phyloP scores from a whole-genome alignment of 2,888 invertebrate genomes.

The Tinea trinotella region DNA sequence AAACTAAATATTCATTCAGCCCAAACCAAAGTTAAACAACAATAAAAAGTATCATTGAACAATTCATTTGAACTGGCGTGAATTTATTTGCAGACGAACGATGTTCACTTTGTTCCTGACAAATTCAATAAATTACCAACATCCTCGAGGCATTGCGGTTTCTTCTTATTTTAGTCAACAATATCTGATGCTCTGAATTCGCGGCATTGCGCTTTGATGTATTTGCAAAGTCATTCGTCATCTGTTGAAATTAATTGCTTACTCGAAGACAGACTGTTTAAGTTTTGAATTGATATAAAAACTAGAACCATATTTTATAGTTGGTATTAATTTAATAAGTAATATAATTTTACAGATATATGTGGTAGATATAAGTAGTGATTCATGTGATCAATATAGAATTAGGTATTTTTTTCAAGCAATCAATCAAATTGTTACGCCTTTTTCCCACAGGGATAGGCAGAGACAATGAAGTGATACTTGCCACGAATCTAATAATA shows the following conservation, averaged over 20 bases:
- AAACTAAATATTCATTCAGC: not conserved
- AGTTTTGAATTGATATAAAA: too few species aligned
- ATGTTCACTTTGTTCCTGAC: conserved; percentile 66
- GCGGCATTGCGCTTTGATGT: conserved; percentile 40
- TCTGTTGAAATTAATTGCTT: not conserved
- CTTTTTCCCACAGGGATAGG: too few species aligned
- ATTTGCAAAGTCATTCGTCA: conserved; percentile 8
- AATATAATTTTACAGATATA: too few species aligned
- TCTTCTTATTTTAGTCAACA: conserved; percentile 50
- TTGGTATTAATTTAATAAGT: too few species aligned
- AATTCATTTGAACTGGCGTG: conserved; percentile 71
- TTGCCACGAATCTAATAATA: too few species aligned
- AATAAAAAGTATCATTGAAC: conserved; percentile 34
- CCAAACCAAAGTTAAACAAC: not conserved
- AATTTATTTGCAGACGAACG: conserved; percentile 55
- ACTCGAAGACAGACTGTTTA: not conserved
- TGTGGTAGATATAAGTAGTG: too few species aligned
- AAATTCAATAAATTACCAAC: conserved; percentile 72
- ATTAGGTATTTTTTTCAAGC: too few species aligned
- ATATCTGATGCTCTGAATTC: conserved; percentile 42
- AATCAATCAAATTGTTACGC: too few species aligned
- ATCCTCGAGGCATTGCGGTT: conserved; percentile 48
- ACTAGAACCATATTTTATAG: too few species aligned
- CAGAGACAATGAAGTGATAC: too few species aligned
- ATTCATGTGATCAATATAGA: too few species aligned